Percentiles rank a stretch among this genome's conserved stretches.
Evolutionary conservation across 2,888 invertebrate genomes (phyloP).

Genomic region (Myopa tessellatipennis): DNA sequence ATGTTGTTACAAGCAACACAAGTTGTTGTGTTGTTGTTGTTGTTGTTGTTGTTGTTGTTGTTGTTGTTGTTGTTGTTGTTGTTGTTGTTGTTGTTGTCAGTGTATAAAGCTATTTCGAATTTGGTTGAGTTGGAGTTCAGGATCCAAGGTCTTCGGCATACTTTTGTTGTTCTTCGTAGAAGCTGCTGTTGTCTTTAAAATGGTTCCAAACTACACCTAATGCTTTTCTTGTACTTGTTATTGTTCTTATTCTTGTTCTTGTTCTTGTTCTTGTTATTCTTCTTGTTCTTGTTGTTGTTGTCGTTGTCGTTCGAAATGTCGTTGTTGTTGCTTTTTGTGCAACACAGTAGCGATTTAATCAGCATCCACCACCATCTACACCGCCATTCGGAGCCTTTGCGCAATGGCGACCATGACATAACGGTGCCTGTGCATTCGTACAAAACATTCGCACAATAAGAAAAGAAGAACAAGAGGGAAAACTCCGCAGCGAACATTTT

Average conservation of each 20-base stretch:
- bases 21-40: not conserved
- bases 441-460: not conserved
- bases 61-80: not conserved
- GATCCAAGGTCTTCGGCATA: conserved; percentile 31
- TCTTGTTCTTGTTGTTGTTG: conserved; percentile 48
- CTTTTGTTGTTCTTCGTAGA: not conserved
- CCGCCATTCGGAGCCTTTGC: conserved; percentile 31
- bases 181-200: conserved; percentile 11
- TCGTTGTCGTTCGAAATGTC: conserved; percentile 43
- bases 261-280: conserved; percentile 47
- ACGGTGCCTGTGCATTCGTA: not conserved
- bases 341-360: conserved; percentile 51
- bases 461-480: not conserved
- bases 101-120: conserved; percentile 14
- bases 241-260: conserved; percentile 48
- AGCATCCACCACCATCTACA: conserved; percentile 45
- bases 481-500: not conserved
- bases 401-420: conserved; percentile 47
- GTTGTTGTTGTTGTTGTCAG: not conserved
- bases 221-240: conserved; percentile 48
- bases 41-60: conserved; percentile 4
- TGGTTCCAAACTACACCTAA: conserved; percentile 1
- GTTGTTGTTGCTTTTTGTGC: conserved; percentile 40
- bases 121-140: conserved; percentile 23
- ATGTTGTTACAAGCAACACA: not conserved